Percentiles rank a stretch among this genome's conserved stretches.
Conservation (phyloP, 2,797 vertebrate species). For the Characodon lateralis region DNA sequence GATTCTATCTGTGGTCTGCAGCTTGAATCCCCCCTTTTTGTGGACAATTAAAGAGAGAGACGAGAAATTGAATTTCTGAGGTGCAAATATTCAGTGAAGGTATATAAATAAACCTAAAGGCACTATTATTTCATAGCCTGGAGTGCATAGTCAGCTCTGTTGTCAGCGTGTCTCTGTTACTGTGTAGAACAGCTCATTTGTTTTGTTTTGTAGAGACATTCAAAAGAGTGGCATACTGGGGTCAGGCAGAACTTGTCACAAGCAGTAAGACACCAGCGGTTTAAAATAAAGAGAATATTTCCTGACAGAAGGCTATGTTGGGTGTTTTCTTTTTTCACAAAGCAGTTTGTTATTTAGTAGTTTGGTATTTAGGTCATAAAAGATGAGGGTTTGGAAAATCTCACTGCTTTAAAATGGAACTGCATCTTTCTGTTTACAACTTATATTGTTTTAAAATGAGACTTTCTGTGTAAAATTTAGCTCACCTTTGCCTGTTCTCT, state of each 20-base stretch:
- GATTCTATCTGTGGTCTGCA: background rate
- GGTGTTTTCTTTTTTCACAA: conserved; percentile 39
- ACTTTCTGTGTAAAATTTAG: background rate
- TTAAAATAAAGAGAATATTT: conserved; percentile 43
- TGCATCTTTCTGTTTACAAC: conserved; percentile 1
- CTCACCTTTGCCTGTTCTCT: background rate
- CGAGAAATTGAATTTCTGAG: background rate
- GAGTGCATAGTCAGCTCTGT: background rate
- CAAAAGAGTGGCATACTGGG: conserved; percentile 24
- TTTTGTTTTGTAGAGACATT: conserved; percentile 26
- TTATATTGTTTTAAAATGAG: background rate
- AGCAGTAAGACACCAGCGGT: conserved; percentile 34
- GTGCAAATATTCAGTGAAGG: background rate
- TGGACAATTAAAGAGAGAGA: background rate
- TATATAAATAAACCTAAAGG: conserved; percentile 6
- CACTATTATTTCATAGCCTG: background rate
- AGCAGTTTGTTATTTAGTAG: conserved; percentile 51
- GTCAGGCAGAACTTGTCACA: conserved; percentile 49
- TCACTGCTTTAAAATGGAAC: conserved; percentile 27
- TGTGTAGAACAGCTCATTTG: conserved; percentile 14
- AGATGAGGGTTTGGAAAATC: conserved; percentile 28
- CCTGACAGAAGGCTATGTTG: conserved; percentile 57
- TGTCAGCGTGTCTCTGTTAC: conserved; percentile 14
- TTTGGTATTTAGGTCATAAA: conserved; percentile 58
- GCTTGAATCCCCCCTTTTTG: background rate